A percentile compares a stretch with the other conserved stretches of the same genome.
Conservation (phyloP, 2,797 vertebrate species). For the Simalia tracyae region DNA sequence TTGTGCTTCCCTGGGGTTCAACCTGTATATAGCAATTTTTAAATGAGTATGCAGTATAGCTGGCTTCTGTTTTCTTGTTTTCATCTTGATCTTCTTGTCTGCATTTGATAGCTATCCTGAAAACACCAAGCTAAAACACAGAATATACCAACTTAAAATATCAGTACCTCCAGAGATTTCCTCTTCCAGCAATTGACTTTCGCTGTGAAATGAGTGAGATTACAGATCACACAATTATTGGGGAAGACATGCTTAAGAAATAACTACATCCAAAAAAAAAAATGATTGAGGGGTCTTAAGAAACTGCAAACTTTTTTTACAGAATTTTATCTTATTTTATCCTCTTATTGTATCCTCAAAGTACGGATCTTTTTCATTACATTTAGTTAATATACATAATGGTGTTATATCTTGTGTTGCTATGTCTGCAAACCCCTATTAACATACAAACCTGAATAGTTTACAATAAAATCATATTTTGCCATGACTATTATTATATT, state of each 20-base stretch:
- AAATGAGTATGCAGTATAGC: neutral
- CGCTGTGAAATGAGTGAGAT: neutral
- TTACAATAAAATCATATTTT: neutral
- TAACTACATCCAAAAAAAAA: too few relatives aligned
- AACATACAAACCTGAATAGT: neutral
- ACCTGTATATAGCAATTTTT: neutral
- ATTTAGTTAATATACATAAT: neutral
- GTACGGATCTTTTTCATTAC: neutral
- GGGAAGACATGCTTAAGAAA: neutral
- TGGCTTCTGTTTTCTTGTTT: neutral
- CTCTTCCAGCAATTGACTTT: neutral
- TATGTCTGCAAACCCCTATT: neutral
- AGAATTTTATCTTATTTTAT: neutral
- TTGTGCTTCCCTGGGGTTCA: neutral
- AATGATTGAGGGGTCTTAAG: neutral
- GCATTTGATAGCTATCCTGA: neutral
- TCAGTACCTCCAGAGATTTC: neutral
- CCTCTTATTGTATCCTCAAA: neutral
- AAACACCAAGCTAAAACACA: neutral
- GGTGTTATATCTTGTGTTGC: too few relatives aligned
- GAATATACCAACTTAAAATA: neutral
- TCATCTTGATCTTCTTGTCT: neutral
- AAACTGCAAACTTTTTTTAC: neutral
- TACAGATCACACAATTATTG: neutral
- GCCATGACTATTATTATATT: neutral